A percentile compares a stretch with the other conserved stretches of the same genome.
phyloP scores from a whole-genome alignment of 2,797 vertebrate genomes.

The Chrosomus eos region DNA sequence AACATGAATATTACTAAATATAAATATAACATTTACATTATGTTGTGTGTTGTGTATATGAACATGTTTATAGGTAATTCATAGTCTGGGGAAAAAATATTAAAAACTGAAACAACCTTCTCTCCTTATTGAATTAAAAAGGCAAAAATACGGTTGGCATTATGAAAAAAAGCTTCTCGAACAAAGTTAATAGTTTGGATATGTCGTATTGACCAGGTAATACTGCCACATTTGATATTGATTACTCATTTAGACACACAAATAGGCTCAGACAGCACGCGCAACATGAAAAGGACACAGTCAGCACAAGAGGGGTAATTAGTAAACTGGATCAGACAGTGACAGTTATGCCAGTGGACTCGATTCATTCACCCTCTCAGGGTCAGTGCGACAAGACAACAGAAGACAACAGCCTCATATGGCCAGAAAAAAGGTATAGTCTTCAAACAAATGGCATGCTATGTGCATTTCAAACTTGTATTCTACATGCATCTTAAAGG shows the following conservation, averaged over 20 bases:
- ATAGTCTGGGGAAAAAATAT: background rate
- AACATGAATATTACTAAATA: too few relatives aligned
- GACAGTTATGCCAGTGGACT: slow-evolving; percentile 53
- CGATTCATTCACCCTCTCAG: slow-evolving; percentile 49
- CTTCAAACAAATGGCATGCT: background rate
- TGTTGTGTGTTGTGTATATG: background rate
- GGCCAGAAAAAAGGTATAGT: background rate
- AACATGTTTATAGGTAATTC: background rate
- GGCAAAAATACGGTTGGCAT: background rate
- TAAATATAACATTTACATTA: background rate
- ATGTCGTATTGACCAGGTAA: slow-evolving; percentile 45
- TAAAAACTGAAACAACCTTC: background rate
- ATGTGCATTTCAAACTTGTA: background rate
- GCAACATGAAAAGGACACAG: slow-evolving; percentile 56
- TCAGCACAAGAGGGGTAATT: slow-evolving; percentile 50
- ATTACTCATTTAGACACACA: slow-evolving; percentile 57
- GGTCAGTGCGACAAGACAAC: slow-evolving; percentile 36
- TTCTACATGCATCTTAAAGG: background rate
- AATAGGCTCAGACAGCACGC: slow-evolving; percentile 39
- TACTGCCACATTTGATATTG: slow-evolving; percentile 50
- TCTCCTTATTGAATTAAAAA: background rate
- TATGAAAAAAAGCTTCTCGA: background rate
- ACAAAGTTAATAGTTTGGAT: slow-evolving; percentile 30
- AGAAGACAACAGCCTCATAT: slow-evolving; percentile 6
- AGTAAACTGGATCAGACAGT: slow-evolving; percentile 50